Conservation (phyloP, 2,113 vertebrate species). For the Plotosus lineatus region DNA sequence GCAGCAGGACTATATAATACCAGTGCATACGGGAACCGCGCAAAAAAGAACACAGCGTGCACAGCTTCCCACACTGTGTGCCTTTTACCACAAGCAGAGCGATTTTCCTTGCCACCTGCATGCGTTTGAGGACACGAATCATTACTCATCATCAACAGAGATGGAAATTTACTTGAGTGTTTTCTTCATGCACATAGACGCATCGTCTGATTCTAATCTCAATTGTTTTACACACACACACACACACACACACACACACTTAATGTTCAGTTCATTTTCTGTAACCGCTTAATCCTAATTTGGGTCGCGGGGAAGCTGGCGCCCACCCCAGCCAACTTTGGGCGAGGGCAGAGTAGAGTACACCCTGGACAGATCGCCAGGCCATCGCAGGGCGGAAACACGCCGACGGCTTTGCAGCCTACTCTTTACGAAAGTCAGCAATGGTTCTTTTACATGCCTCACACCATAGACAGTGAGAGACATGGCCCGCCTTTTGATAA, state of each 20-base stretch:
- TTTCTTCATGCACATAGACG: background rate
- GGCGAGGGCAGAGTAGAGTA: too few relatives aligned
- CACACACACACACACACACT: background rate
- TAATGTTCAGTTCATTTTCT: too few relatives aligned
- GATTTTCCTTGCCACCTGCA: background rate
- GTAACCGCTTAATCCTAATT: too few relatives aligned
- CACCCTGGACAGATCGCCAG: too few relatives aligned
- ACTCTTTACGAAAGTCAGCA: too few relatives aligned
- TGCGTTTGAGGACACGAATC: background rate
- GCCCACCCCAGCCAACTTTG: too few relatives aligned
- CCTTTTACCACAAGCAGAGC: background rate
- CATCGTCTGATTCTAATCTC: constrained; percentile 22
- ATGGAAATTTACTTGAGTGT: background rate
- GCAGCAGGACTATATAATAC: constrained; percentile 7
- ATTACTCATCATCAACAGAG: background rate
- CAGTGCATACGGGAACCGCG: background rate
- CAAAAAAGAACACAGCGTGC: background rate
- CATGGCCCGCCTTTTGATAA: too few relatives aligned
- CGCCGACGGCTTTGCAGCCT: too few relatives aligned
- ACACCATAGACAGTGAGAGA: too few relatives aligned
- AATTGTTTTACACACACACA: constrained; percentile 40
- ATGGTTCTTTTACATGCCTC: too few relatives aligned
- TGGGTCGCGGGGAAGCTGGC: too few relatives aligned
- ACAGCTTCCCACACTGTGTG: background rate
- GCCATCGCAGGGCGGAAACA: too few relatives aligned